Conservation (phyloP, 2,888 invertebrate genomes). For the Caenorhabditis uteleia region DNA sequence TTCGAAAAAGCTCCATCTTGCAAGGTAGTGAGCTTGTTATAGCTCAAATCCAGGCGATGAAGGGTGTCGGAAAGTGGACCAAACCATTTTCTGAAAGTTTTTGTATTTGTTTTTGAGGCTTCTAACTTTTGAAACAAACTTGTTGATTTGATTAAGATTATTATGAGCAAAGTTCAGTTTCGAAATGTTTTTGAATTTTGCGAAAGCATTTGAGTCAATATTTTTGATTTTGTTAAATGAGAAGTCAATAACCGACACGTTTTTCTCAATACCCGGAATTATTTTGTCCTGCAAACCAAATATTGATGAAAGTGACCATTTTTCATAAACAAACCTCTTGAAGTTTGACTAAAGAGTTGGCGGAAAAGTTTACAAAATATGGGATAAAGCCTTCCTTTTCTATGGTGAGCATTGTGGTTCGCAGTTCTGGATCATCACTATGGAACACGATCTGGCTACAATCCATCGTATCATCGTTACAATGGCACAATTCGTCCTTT, state of each 20-base stretch:
- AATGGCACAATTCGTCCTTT: background rate
- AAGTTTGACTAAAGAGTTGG: conserved; percentile 28
- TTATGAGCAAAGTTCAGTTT: conserved; percentile 39
- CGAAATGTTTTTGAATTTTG: conserved; percentile 23
- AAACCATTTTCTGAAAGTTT: conserved; percentile 24
- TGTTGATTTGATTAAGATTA: conserved; percentile 22
- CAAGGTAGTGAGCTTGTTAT: conserved; percentile 31
- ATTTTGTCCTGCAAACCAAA: conserved; percentile 37
- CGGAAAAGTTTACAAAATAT: conserved; percentile 25
- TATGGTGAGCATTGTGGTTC: conserved; percentile 14
- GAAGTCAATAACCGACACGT: conserved; percentile 22
- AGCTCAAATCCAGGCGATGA: conserved; percentile 31
- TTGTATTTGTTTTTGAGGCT: too few species aligned
- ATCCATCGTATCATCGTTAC: background rate
- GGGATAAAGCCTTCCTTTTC: conserved; percentile 29
- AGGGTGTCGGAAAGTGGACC: conserved; percentile 29
- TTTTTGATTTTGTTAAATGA: conserved; percentile 29
- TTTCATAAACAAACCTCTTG: conserved; percentile 12
- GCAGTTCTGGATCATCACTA: conserved; percentile 8
- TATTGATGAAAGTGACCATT: too few species aligned
- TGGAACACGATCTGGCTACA: conserved; percentile 17
- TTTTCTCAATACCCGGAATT: conserved; percentile 29
- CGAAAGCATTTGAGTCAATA: conserved; percentile 37
- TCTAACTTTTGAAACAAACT: too few species aligned
- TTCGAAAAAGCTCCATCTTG: conserved; percentile 15